Percentiles rank a stretch among this genome's conserved stretches.
phyloP scores from a whole-genome alignment of 2,888 invertebrate species.

The Yponomeuta plumbellus region DNA sequence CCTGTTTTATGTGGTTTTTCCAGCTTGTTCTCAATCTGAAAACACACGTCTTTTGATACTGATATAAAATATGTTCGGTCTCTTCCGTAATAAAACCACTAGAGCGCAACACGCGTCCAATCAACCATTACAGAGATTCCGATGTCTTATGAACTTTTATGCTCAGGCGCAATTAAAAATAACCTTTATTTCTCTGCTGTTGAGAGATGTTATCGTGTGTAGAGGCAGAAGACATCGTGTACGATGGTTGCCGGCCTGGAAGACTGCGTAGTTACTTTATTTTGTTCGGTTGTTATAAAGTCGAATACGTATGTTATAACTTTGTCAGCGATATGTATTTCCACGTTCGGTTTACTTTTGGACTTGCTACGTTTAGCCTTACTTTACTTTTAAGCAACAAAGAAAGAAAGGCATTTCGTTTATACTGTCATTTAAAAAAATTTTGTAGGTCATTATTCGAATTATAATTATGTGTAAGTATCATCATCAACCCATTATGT shows the following conservation, averaged over 20 bases:
- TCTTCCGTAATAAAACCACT: constrained; percentile 8
- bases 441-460: too few species aligned
- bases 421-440: too few species aligned
- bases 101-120: constrained; percentile 7
- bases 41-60: not conserved
- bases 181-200: not conserved
- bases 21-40: not conserved
- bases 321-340: not conserved
- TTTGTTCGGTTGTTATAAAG: not conserved
- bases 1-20: not conserved
- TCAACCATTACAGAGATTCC: constrained; percentile 5
- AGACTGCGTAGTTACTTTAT: not conserved
- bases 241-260: not conserved
- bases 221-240: not conserved
- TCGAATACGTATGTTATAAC: not conserved
- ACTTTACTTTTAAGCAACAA: too few species aligned
- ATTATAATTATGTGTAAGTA: too few species aligned
- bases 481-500: too few species aligned
- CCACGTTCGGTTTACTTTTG: not conserved
- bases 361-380: not conserved
- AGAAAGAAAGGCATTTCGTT: too few species aligned
- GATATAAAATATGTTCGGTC: not conserved
- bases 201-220: not conserved
- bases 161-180: not conserved
- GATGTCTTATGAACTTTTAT: not conserved